phyloP scores from a whole-genome alignment of 2,113 vertebrate genomes.

The Amphilophus citrinellus region DNA sequence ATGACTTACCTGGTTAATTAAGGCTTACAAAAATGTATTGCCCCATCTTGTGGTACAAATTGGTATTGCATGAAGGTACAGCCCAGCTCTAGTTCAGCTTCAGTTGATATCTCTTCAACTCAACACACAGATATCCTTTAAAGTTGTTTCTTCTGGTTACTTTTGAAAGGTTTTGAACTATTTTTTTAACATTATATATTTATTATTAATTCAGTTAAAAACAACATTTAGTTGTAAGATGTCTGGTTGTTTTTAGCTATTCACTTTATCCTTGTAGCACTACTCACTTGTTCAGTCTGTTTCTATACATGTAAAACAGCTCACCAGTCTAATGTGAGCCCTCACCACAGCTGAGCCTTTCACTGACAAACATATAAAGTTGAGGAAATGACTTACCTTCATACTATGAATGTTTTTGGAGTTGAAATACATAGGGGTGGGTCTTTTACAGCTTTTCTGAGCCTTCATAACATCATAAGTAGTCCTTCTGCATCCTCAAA shows the following conservation, averaged over 20 bases:
- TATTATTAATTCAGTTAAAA: not conserved
- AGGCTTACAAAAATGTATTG: not conserved
- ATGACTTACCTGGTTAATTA: not conserved
- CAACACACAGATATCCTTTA: not conserved
- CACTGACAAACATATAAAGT: not conserved
- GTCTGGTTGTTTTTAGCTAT: too few relatives aligned
- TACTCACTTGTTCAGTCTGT: not conserved
- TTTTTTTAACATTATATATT: not conserved
- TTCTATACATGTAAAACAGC: not conserved
- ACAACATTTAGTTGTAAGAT: too few relatives aligned
- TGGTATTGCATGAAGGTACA: not conserved
- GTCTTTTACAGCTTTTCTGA: not conserved
- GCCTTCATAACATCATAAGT: too few relatives aligned
- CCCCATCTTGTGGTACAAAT: not conserved
- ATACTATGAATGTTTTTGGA: not conserved
- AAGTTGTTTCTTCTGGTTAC: not conserved
- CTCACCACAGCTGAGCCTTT: too few relatives aligned
- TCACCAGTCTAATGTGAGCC: not conserved
- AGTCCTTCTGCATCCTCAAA: too few relatives aligned
- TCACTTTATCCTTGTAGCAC: too few relatives aligned
- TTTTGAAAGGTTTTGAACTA: not conserved
- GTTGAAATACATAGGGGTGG: not conserved
- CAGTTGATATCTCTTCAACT: not conserved
- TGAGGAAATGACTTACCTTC: not conserved
- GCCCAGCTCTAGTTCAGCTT: not conserved